Evolutionary conservation across 2,113 vertebrate genomes (phyloP).

Genomic region (Australoheros scitulus): DNA sequence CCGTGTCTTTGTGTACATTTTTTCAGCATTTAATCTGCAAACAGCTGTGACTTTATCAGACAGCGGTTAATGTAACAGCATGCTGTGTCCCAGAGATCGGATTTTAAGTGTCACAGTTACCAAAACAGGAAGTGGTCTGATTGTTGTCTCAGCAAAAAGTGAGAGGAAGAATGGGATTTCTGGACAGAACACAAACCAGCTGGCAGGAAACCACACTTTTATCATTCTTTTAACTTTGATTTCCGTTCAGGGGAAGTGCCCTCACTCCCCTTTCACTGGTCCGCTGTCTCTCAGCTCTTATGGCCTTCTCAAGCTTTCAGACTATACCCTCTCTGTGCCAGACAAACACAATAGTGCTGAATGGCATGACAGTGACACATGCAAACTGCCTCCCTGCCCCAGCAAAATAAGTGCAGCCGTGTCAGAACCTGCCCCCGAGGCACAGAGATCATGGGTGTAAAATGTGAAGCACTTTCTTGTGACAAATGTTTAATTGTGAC

Average conservation of each 20-base stretch:
- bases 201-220: constrained; percentile 83
- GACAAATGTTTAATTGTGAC: constrained; percentile 61
- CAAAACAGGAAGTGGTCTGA: constrained; percentile 77
- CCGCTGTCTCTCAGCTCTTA: constrained; percentile 43
- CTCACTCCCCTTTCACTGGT: constrained; percentile 53
- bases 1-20: neutral
- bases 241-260: constrained; percentile 77
- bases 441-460: constrained; percentile 35
- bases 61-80: neutral
- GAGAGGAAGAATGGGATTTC: constrained; percentile 81
- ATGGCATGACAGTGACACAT: constrained; percentile 36
- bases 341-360: constrained; percentile 10
- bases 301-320: constrained; percentile 35
- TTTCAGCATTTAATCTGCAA: neutral
- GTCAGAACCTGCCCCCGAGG: constrained; percentile 35
- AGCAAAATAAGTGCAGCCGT: constrained; percentile 34
- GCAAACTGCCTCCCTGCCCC: constrained; percentile 20
- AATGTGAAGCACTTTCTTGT: constrained; percentile 48
- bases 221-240: constrained; percentile 79
- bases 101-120: constrained; percentile 63
- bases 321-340: constrained; percentile 23
- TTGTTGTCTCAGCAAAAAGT: constrained; percentile 82
- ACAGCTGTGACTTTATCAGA: constrained; percentile 29
- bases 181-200: constrained; percentile 80
- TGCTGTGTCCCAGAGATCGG: constrained; percentile 38